Base-by-base conservation (phyloP, 2,113 vertebrate genomes). In the Ailuropoda melanoleuca region DNA sequence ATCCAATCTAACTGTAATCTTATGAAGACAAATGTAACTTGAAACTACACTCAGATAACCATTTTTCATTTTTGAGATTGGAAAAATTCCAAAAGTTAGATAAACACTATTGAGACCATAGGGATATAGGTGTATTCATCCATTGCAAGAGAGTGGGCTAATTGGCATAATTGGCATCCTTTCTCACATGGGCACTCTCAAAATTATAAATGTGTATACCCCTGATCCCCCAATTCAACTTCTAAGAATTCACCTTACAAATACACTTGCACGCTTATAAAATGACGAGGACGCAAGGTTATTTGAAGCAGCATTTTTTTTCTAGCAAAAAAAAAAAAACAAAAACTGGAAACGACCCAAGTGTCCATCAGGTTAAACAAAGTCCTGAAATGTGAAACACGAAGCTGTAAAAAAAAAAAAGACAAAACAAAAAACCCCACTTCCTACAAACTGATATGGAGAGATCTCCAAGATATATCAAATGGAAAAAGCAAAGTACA, bases 261-360 rank as follows among this genome's bases (percentile, higher is more conserved):
- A 74, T 31, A 70, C 10, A 10, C 50, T 50, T 50, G 14, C 23
- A 62, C 17, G 39, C 60, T 53, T 90, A 19, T 64, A 50, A 90
- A 93, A 55, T 29, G 50, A 58, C 1, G 4, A 14, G 2, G 34
- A 19, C 5, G 9, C 18, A 50, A 53, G 75, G 12, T 80, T 88
- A 88, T 48, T 72, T 64, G 83, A 80, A 3, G 17, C 13, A 31
- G 17, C 1, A 14, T 4, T 91, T 48, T 77, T 88, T 68, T 34
- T 29, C 81, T 55, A 91, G 62, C 1, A 75, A 70, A 68, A 89
- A 56, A 64, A 90, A 77, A n/a, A 0, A 75, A 70, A 68, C 83
- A 56, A 64, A 90, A 77, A n/a, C 43, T 75, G 43, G 68, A 96
- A 80, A 50, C 48, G n/a, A 50, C 10, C 72, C 95, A 89, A 75